Percentiles rank a stretch among this genome's conserved stretches.
Evolutionary conservation across 2,113 vertebrate genomes (phyloP).

Genomic region (Myrmecobius fasciatus): DNA sequence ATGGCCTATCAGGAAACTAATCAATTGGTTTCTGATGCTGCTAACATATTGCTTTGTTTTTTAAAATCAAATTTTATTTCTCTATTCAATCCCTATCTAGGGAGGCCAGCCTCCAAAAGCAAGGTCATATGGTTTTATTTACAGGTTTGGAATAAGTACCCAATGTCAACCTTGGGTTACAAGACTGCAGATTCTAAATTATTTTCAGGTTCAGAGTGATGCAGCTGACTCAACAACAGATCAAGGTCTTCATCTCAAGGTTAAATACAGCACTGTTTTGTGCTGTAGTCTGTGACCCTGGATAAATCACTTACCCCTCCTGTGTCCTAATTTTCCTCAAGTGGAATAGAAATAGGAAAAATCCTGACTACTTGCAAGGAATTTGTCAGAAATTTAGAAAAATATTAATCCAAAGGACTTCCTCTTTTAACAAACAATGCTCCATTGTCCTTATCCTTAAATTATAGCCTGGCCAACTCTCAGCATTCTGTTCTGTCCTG

Average conservation of each 20-base stretch:
- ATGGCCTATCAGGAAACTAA: background rate
- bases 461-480: background rate
- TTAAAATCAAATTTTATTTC: background rate
- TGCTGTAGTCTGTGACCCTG: background rate
- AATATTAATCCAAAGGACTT: background rate
- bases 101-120: background rate
- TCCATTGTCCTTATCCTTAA: background rate
- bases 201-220: background rate
- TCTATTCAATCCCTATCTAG: background rate
- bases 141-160: background rate
- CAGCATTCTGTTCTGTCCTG: background rate
- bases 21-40: background rate
- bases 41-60: background rate
- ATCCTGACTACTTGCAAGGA: background rate
- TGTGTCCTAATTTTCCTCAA: background rate
- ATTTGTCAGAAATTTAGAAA: background rate
- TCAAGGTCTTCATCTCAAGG: background rate
- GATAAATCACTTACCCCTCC: slow-evolving; percentile 47
- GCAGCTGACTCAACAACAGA: background rate
- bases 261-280: background rate
- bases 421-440: background rate
- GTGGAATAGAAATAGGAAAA: background rate
- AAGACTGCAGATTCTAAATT: background rate
- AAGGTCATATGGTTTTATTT: background rate
- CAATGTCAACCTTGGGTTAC: background rate